A percentile compares a stretch with the other conserved stretches of the same genome.
Evolutionary conservation across 2,888 invertebrate genomes (phyloP).

Genomic region (Oscheius sp.): DNA sequence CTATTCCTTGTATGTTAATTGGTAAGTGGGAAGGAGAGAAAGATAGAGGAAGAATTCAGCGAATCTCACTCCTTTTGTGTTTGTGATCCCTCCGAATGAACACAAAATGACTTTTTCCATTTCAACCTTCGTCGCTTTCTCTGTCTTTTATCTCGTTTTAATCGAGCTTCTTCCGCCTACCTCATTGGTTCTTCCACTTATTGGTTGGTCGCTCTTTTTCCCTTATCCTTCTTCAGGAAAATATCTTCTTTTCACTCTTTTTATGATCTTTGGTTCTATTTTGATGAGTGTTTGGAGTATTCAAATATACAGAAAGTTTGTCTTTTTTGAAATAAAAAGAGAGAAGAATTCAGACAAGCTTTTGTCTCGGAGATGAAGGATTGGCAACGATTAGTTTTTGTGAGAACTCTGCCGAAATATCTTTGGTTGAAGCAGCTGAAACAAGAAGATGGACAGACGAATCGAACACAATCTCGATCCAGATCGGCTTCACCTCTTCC

Average conservation of each 20-base stretch:
- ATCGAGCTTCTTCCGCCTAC: constrained; percentile 98
- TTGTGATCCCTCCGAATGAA: constrained; percentile 74
- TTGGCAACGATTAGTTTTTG: constrained; percentile 57
- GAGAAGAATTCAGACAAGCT: constrained; percentile 44
- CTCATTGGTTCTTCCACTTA: constrained; percentile 87
- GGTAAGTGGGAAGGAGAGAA: constrained; percentile 33
- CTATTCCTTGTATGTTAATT: constrained; percentile 66
- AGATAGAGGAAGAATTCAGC: constrained; percentile 35
- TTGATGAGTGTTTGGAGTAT: constrained; percentile 93
- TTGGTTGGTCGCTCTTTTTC: constrained; percentile 75
- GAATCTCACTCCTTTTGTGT: constrained; percentile 55
- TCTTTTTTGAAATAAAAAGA: not conserved
- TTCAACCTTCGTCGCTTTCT: constrained; percentile 95
- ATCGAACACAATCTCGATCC: not conserved
- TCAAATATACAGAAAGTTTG: constrained; percentile 94
- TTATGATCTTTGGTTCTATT: constrained; percentile 89
- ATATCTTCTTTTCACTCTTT: constrained; percentile 96
- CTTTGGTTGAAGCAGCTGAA: constrained; percentile 41
- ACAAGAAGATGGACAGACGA: not conserved
- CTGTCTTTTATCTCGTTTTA: constrained; percentile 96
- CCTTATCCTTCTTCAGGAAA: constrained; percentile 73
- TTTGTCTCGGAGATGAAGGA: constrained; percentile 52
- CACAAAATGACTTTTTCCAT: constrained; percentile 92
- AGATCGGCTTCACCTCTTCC: not conserved
- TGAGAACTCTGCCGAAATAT: constrained; percentile 46